Base-by-base conservation (phyloP, 1,140 invertebrate genomes). In the Pygmarrhopalites habei region DNA sequence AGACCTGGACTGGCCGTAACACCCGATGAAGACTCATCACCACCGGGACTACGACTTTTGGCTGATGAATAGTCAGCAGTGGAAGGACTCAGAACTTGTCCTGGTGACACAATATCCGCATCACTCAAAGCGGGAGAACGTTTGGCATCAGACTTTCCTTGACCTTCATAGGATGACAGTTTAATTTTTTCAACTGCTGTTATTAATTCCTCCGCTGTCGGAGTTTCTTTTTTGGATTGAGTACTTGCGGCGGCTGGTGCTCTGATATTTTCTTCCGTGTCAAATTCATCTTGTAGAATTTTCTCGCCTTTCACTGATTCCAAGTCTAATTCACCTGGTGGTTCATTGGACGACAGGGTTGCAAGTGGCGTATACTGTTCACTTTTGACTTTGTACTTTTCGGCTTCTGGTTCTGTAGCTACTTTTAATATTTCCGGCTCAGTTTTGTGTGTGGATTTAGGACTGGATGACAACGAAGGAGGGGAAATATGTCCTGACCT, bases 131-230 rank as follows among this genome's bases (percentile, higher is more conserved):
- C 15, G 32, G 32, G 15, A 15, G 32, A 35, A 41, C 10, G n/a
- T n/a, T 10, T 41, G 10, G 39, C 10, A 10, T 12, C 10, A n/a
- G 39, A 41, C n/a, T 41, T 41, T 41, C n/a, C 10, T n/a, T 41
- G 39, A 10, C n/a, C 39, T 41, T n/a, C 10, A 10, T 41, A 10
- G 32, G 32, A 35, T 35, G 32, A 35, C 32, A 35, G 39, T 41
- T 56, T 56, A 7, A 56, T 32, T 5, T 56, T 56, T 41, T 56
- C 53, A 10, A 56, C 53, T n/a, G 53, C 53, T 12, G 29, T 39
- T 7, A 56, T 56, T 10, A 56, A 23, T 25, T 56, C 53, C 23
- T 35, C 29, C 3, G 53, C 53, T 5, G 53, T 56, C 14, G 53
- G 53, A 19, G 53, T 41, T 28, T 39, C 53, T 41, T 56, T 56